Conservation (phyloP, 2,888 invertebrate species). For the Brenthis hecate region DNA sequence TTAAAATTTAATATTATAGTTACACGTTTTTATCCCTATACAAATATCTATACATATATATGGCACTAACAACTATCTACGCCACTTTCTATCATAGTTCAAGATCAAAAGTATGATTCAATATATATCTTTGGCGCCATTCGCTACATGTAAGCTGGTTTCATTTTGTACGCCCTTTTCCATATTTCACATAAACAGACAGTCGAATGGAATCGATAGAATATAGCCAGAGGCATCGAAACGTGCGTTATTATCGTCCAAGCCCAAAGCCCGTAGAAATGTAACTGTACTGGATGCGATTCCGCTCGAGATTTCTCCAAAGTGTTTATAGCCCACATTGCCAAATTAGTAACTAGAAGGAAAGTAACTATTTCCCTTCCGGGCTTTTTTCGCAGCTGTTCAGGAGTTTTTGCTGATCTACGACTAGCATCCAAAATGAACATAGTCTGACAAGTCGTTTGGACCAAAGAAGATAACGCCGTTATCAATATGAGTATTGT, state of each 20-base stretch:
- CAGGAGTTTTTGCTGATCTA: slow-evolving; percentile 89
- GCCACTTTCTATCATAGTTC: slow-evolving; percentile 41
- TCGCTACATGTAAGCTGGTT: slow-evolving; percentile 91
- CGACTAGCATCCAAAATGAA: slow-evolving; percentile 95
- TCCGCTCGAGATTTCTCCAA: slow-evolving; percentile 95
- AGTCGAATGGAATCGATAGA: slow-evolving; percentile 97
- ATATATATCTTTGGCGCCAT: slow-evolving; percentile 64
- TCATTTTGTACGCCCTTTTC: slow-evolving; percentile 97
- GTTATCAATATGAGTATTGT: slow-evolving; percentile 92
- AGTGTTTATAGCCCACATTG: slow-evolving; percentile 97
- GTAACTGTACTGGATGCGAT: slow-evolving; percentile 94
- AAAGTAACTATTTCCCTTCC: slow-evolving; percentile 97
- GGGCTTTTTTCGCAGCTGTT: slow-evolving; percentile 93
- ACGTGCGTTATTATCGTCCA: slow-evolving; percentile 98
- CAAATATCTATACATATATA: slow-evolving; percentile 49
- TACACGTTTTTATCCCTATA: slow-evolving; percentile 29
- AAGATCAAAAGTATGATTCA: slow-evolving; percentile 44
- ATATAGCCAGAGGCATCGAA: slow-evolving; percentile 95
- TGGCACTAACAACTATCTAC: slow-evolving; percentile 72
- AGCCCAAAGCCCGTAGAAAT: slow-evolving; percentile 96
- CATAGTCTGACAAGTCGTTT: slow-evolving; percentile 94
- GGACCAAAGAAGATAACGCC: slow-evolving; percentile 91
- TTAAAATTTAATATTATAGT: slow-evolving; percentile 3
- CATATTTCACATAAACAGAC: slow-evolving; percentile 98
- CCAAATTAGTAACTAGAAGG: slow-evolving; percentile 92